phyloP scores from a whole-genome alignment of 37 sponge, comb jelly and placozoan species.

The Aphrocallistes beatrix region DNA sequence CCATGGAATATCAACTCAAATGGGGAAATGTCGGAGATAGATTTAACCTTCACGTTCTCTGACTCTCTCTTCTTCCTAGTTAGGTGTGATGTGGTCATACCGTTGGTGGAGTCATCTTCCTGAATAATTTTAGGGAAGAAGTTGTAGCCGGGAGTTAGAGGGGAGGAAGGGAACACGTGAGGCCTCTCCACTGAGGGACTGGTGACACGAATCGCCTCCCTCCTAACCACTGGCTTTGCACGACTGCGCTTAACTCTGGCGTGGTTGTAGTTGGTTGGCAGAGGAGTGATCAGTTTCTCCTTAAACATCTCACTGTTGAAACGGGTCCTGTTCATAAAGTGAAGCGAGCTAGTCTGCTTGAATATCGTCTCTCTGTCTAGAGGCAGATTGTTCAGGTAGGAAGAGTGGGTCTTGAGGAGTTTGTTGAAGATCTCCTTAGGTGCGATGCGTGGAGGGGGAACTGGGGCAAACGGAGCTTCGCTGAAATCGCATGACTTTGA shows the following conservation, averaged over 20 bases:
- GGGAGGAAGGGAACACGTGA: background rate
- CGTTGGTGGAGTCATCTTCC: background rate
- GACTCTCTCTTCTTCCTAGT: background rate
- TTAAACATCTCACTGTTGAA: conserved; percentile 7
- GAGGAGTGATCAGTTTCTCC: background rate
- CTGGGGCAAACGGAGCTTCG: background rate
- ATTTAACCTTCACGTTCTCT: background rate
- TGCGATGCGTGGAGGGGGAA: background rate
- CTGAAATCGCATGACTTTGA: background rate
- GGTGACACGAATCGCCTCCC: background rate
- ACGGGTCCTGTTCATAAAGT: background rate
- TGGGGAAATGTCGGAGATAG: background rate
- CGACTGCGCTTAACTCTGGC: background rate
- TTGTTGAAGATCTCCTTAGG: background rate
- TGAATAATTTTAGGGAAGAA: background rate
- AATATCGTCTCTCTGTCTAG: background rate
- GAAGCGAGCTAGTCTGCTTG: background rate
- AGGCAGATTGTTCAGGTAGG: background rate
- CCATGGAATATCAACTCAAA: background rate
- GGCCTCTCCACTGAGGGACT: background rate
- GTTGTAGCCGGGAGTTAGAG: background rate
- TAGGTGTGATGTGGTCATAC: background rate
- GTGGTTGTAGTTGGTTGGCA: conserved; percentile 14
- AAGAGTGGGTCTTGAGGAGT: background rate
- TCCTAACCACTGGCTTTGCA: background rate